Evolutionary conservation across 1,140 invertebrate species (phyloP), one percentile per base, ranked within the genome.

Genomic region (Macrobrachium nipponense): DNA sequence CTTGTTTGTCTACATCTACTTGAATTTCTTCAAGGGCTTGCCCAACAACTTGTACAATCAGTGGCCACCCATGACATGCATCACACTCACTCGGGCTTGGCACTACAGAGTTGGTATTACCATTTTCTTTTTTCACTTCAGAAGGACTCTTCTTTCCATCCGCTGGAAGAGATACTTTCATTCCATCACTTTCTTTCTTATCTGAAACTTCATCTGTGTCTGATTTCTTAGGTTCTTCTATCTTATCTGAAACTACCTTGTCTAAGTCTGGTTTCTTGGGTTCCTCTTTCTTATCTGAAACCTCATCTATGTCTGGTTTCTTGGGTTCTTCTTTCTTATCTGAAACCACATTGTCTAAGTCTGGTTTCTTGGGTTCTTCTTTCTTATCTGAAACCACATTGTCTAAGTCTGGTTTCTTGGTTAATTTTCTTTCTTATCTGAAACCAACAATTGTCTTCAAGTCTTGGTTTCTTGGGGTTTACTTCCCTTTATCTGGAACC

Each of bases 1-100:
- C 61, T 66, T 86, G 84, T 27, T 80, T 80, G 27, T 79, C 58
- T 18, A 86, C 18, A 27, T 86, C 84, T 68, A 62, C 18, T 73
- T 86, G 76, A 10, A 86, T 27, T 7, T 61, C 77, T 23, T 73
- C 61, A 43, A 86, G 23, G n/a, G 68, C 77, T 4, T 61, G 66
- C 59, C 78, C 84, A 7, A 86, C 17, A 20, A 58, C 14, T 20
- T 86, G 76, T 64, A 86, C 27, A 8, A 86, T 51, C 68, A 61
- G 18, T 36, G 36, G 61, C 23, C 66, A 79, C 8, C 68, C 61
- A 10, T 12, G 68, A 62, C 84, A 86, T 75, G 61, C 73, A 20
- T 60, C 64, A n/a, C 84, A 86, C 51, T 75, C 80, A 18, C 43
- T 68, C 44, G 43, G 59, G 59, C 60, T 66, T n/a, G 51, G 51